phyloP scores from a whole-genome alignment of 2,113 vertebrate genomes.

The Thunnus thynnus region DNA sequence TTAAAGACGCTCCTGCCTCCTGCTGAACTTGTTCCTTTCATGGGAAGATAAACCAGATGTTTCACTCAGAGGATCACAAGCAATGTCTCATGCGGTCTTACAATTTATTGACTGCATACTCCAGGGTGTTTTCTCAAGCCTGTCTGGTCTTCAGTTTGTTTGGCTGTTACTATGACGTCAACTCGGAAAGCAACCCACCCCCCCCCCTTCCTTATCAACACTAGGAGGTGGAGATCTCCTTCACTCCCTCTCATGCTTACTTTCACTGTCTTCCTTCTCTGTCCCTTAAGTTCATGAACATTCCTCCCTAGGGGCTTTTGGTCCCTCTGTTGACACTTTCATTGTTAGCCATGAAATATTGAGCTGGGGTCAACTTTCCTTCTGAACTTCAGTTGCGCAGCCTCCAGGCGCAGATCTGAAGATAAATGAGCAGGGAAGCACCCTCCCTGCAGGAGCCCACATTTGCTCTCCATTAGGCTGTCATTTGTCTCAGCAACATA shows the following conservation, averaged over 20 bases:
- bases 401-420: slow-evolving; percentile 55
- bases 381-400: slow-evolving; percentile 25
- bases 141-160: slow-evolving; percentile 52
- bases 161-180: slow-evolving; percentile 69
- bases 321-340: slow-evolving; percentile 51
- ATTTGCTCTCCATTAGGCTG: slow-evolving; percentile 67
- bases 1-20: background rate
- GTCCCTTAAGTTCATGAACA: slow-evolving; percentile 42
- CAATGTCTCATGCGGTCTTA: background rate
- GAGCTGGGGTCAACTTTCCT: slow-evolving; percentile 54
- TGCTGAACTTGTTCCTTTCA: slow-evolving; percentile 23
- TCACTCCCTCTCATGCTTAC: background rate
- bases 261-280: slow-evolving; percentile 44
- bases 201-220: background rate
- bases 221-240: slow-evolving; percentile 44
- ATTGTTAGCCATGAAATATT: slow-evolving; percentile 61
- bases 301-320: slow-evolving; percentile 46
- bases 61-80: slow-evolving; percentile 10
- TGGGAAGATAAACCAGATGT: slow-evolving; percentile 51
- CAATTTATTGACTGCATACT: slow-evolving; percentile 43
- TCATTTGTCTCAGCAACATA: slow-evolving; percentile 24
- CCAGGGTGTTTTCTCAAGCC: slow-evolving; percentile 20
- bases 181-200: slow-evolving; percentile 20
- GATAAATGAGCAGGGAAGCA: slow-evolving; percentile 43
- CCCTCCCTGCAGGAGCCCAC: slow-evolving; percentile 45